These are phyloP conservation scores for Gadopsis marmoratus DNA, from an alignment of 2,797 vertebrate genomes.

Conservation along the genomic window DNA sequence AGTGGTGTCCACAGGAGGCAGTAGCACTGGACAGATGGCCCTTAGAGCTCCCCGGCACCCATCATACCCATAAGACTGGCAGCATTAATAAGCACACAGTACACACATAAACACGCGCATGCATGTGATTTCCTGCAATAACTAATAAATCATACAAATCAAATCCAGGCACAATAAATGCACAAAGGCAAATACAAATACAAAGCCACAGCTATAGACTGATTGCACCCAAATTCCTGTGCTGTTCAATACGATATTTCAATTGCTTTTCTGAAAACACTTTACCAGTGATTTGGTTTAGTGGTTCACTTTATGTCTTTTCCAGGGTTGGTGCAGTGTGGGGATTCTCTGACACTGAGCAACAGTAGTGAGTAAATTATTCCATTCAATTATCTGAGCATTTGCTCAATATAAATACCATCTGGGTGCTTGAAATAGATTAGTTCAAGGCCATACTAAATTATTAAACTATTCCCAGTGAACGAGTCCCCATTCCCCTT, in stretches of 20 bases:
- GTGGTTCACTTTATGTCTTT: conserved; percentile 70
- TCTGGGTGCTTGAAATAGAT: conserved; percentile 86
- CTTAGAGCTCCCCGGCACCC: conserved; percentile 33
- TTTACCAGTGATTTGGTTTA: conserved; percentile 67
- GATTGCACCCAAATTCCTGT: conserved; percentile 34
- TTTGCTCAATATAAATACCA: conserved; percentile 87
- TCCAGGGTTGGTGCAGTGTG: conserved; percentile 63
- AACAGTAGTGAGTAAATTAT: conserved; percentile 84
- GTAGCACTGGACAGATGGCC: conserved; percentile 49
- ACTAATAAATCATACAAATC: conserved; percentile 44
- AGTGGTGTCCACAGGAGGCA: conserved; percentile 51
- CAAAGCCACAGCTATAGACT: conserved; percentile 15
- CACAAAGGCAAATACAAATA: conserved; percentile 25
- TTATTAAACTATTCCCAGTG: conserved; percentile 85
- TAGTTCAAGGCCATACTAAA: conserved; percentile 85
- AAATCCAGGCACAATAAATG: conserved; percentile 24
- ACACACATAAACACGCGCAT: conserved; percentile 6
- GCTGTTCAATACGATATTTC: conserved; percentile 52
- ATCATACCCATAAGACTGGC: conserved; percentile 35
- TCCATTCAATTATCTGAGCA: conserved; percentile 84
- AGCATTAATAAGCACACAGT: conserved; percentile 57
- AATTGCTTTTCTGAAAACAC: conserved; percentile 63
- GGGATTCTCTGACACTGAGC: conserved; percentile 74
- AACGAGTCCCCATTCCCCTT: conserved; percentile 82
- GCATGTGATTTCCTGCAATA: conserved; percentile 9